phyloP scores from a whole-genome alignment of 1,140 invertebrate species.

The Drosophila bocki region DNA sequence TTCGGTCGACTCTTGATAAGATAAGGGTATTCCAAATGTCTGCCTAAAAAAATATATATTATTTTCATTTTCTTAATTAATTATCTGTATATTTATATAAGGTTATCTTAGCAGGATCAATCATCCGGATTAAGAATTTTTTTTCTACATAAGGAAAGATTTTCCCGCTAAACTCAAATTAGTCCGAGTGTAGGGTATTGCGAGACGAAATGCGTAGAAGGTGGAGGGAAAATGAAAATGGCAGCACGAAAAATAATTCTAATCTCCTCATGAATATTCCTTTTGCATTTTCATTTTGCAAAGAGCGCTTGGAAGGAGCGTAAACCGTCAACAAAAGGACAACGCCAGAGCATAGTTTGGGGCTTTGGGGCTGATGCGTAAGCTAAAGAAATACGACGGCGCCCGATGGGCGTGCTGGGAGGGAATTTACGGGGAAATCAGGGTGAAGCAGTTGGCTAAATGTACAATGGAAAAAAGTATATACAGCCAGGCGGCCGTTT shows the following conservation, averaged over 20 bases:
- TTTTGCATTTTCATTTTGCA: conserved; percentile 81
- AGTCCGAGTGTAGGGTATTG: conserved; percentile 29
- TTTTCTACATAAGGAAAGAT: neutral
- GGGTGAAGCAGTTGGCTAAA: conserved; percentile 58
- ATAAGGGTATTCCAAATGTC: neutral
- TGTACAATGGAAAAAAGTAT: conserved; percentile 72
- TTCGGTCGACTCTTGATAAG: neutral
- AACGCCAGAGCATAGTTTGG: conserved; percentile 2
- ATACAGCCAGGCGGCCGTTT: conserved; percentile 51
- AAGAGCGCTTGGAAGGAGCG: conserved; percentile 61
- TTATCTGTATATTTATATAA: too few species aligned
- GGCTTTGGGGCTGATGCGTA: conserved; percentile 42
- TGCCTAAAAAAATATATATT: neutral
- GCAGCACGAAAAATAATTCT: conserved; percentile 84
- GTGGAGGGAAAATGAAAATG: conserved; percentile 79
- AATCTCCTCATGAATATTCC: conserved; percentile 85
- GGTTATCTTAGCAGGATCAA: neutral
- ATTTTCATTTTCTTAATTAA: neutral
- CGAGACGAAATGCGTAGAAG: conserved; percentile 52
- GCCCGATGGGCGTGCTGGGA: conserved; percentile 39
- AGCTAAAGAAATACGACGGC: conserved; percentile 74
- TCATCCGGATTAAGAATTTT: too few species aligned
- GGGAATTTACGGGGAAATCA: conserved; percentile 6
- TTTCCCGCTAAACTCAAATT: neutral
- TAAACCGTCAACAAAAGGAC: conserved; percentile 68